These are phyloP conservation scores for Dendronephthya gigantea DNA, from an alignment of 64 coral and sea anemone species.

Conservation along the genomic window DNA sequence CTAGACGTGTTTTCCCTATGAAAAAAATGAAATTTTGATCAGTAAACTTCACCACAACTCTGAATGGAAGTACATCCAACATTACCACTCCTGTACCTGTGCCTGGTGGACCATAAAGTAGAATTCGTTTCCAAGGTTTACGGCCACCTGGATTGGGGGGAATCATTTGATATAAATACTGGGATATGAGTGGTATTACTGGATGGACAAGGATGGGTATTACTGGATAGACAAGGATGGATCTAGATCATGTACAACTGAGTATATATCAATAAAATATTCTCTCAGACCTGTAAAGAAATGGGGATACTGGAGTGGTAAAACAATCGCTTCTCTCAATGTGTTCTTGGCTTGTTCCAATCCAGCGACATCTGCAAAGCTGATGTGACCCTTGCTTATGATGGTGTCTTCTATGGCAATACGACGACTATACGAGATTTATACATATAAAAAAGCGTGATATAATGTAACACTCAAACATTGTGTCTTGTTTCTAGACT, in stretches of 20 bases:
- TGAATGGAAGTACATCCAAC: background rate
- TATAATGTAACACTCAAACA: too few relatives aligned
- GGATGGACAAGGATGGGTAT: too few relatives aligned
- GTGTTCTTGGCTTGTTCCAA: constrained; percentile 61
- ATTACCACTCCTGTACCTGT: constrained; percentile 42
- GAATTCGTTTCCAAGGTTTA: constrained; percentile 78
- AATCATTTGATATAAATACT: too few relatives aligned
- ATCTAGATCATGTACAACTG: too few relatives aligned
- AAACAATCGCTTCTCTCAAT: constrained; percentile 78
- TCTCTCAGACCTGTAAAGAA: constrained; percentile 65
- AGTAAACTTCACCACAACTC: too few relatives aligned
- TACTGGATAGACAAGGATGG: too few relatives aligned
- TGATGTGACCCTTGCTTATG: constrained; percentile 43
- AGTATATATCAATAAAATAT: background rate
- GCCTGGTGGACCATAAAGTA: constrained; percentile 86
- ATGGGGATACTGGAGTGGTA: constrained; percentile 82
- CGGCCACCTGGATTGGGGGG: constrained; percentile 62
- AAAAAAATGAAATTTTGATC: background rate
- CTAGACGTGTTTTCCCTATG: constrained; percentile 86
- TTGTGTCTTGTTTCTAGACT: too few relatives aligned
- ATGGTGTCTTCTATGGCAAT: constrained; percentile 94
- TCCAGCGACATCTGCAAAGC: constrained; percentile 73
- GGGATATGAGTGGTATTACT: too few relatives aligned
- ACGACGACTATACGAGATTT: constrained; percentile 43
- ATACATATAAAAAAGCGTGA: too few relatives aligned